Evolutionary conservation across 2,797 vertebrate genomes (phyloP).

Genomic region (Staurois parvus): DNA sequence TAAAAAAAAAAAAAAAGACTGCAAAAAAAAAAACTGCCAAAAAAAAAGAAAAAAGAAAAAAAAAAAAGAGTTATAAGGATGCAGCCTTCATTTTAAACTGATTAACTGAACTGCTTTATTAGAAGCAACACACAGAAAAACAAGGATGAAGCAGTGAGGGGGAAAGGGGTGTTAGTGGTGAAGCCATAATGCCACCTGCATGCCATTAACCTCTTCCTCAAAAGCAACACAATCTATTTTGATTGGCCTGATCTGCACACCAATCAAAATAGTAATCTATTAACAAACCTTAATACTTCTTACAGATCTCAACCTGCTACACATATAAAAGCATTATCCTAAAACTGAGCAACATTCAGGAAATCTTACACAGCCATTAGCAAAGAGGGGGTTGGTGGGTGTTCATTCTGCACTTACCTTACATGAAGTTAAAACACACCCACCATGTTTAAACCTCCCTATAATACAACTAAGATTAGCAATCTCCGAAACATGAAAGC

Average conservation of each 20-base stretch:
- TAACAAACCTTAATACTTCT: background rate
- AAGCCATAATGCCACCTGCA: slow-evolving; percentile 53
- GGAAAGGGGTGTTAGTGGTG: slow-evolving; percentile 4
- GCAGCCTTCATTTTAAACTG: slow-evolving; percentile 18
- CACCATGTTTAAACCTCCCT: slow-evolving; percentile 45
- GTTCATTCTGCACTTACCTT: slow-evolving; percentile 54
- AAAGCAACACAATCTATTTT: slow-evolving; percentile 33
- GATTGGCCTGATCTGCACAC: slow-evolving; percentile 14
- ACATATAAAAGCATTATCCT: slow-evolving; percentile 4
- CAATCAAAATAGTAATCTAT: slow-evolving; percentile 42
- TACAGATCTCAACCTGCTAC: background rate
- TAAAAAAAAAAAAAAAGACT: no score
- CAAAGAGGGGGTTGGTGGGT: background rate
- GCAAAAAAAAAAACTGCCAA: no score
- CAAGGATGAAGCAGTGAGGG: slow-evolving; percentile 8
- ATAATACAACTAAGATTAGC: slow-evolving; percentile 34
- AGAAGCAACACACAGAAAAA: background rate
- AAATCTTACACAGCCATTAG: background rate
- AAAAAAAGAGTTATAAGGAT: slow-evolving; percentile 27
- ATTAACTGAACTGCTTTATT: background rate
- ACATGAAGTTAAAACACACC: slow-evolving; percentile 37
- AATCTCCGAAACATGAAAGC: slow-evolving; percentile 34
- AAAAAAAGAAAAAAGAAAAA: no score
- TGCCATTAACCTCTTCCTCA: slow-evolving; percentile 49
- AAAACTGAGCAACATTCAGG: slow-evolving; percentile 6